These are phyloP conservation scores for Gasterosteus aculeatus DNA, from an alignment of 2,113 vertebrate genomes.

Conservation along the genomic window DNA sequence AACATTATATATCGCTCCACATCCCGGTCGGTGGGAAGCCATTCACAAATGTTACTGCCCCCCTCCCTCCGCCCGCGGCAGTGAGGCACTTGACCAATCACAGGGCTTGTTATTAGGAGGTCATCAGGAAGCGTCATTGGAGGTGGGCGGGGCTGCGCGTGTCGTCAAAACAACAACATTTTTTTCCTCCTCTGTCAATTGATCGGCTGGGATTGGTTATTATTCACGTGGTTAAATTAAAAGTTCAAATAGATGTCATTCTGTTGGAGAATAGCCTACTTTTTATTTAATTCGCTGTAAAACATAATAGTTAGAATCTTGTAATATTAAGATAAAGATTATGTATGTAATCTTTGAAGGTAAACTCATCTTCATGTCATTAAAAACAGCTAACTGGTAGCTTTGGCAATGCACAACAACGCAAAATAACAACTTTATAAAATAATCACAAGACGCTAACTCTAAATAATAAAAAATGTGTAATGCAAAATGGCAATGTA, in stretches of 20 bases:
- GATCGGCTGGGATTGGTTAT: neutral
- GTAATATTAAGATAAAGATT: no score
- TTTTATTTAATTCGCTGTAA: neutral
- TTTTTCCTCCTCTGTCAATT: no score
- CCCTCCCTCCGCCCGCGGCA: neutral
- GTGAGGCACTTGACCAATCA: constrained; percentile 69
- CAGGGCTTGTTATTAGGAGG: constrained; percentile 62
- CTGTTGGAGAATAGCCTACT: neutral
- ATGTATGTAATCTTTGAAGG: neutral
- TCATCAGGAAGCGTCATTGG: constrained; percentile 17
- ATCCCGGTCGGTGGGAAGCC: constrained; percentile 52
- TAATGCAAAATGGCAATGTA: neutral
- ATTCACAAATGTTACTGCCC: constrained; percentile 66
- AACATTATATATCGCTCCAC: constrained; percentile 53
- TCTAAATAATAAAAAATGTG: no score
- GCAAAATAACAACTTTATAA: neutral
- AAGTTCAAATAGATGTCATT: neutral
- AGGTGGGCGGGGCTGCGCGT: constrained; percentile 14
- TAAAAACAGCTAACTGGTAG: neutral
- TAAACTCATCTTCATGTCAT: neutral
- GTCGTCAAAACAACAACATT: constrained; percentile 37
- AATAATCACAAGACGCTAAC: neutral
- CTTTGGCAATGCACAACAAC: neutral
- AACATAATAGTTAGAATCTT: neutral
- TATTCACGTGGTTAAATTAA: neutral